Conservation (phyloP, 2,888 invertebrate species). For the Catocala fraxini region DNA sequence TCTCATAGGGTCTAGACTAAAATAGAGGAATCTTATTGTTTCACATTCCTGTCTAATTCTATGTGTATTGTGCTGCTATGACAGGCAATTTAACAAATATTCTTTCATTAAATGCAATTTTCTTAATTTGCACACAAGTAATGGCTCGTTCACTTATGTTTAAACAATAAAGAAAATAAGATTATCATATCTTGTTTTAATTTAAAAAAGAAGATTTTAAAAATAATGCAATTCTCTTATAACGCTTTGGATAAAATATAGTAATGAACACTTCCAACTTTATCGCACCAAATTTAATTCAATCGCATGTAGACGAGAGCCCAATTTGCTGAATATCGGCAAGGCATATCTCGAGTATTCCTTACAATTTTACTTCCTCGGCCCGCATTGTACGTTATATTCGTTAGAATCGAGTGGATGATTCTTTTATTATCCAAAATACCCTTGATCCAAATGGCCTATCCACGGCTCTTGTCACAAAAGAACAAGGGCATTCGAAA, state of each 20-base stretch:
- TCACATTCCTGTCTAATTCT: too few species aligned
- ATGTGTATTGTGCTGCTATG: too few species aligned
- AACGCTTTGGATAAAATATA: conserved; percentile 23
- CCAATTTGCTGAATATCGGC: conserved; percentile 58
- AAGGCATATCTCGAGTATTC: conserved; percentile 53
- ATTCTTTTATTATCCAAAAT: conserved; percentile 77
- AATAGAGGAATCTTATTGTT: too few species aligned
- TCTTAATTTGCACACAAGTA: too few species aligned
- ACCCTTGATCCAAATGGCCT: conserved; percentile 72
- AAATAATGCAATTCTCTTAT: conserved; percentile 16
- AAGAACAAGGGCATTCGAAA: conserved; percentile 66
- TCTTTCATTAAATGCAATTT: too few species aligned
- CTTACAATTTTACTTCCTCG: conserved; percentile 56
- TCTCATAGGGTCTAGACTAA: too few species aligned
- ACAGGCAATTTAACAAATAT: too few species aligned
- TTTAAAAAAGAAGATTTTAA: conserved; percentile 6
- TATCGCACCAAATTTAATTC: conserved; percentile 49
- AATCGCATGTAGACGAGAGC: conserved; percentile 49
- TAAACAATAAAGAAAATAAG: background rate
- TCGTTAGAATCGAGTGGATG: conserved; percentile 65
- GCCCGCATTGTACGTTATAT: conserved; percentile 58
- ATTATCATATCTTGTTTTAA: background rate
- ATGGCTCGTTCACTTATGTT: background rate
- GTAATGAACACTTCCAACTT: conserved; percentile 34
- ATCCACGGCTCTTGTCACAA: conserved; percentile 69